Evolutionary conservation across 2,888 invertebrate species (phyloP), one percentile per base, ranked within the genome.

Genomic region (Nasonovia ribisnigri): DNA sequence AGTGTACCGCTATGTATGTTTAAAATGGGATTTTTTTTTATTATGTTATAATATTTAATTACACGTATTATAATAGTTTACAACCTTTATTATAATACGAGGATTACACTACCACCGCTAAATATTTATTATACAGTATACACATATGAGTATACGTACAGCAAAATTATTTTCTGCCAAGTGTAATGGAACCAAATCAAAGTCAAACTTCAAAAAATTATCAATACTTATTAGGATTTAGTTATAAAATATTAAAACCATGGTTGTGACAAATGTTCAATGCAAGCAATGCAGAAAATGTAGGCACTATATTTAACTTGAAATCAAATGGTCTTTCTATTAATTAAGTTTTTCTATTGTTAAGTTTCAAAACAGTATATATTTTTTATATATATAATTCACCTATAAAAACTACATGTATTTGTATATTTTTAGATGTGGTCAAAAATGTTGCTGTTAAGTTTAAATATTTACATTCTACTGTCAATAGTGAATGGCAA

Each of bases 341-440:
- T 36, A 77, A 36, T 36, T 77, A 2, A n/a, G n/a, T n/a, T n/a
- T n/a, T n/a, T n/a, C n/a, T n/a, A 36, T 36, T 5, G 6, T 77
- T 77, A 36, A 20, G 36, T 77, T 77, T 77, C 1, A 2, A 77
- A 2, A 77, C 16, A 54, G 51, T n/a, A 29, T n/a, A 54, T 57
- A 4, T 36, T 77, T 36, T 77, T 36, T 20, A n/a, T 67, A 16
- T n/a, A 0, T 67, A 5, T 16, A 67, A 67, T n/a, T 67, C 16
- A n/a, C n/a, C 67, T 16, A 16, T n/a, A n/a, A 67, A 67, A n/a
- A 67, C n/a, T n/a, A 3, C 20, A 46, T 60, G 24, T 48, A 24
- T 90, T 57, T 67, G 3, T 67, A 16, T 67, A n/a, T 48, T 90
- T 90, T 90, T 48, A 90, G 90, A 90, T 90, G 90, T 36, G 90